Percentiles rank a stretch among this genome's conserved stretches.
Conservation (phyloP, 2,113 vertebrate species). For the Clarias macrocephalus region DNA sequence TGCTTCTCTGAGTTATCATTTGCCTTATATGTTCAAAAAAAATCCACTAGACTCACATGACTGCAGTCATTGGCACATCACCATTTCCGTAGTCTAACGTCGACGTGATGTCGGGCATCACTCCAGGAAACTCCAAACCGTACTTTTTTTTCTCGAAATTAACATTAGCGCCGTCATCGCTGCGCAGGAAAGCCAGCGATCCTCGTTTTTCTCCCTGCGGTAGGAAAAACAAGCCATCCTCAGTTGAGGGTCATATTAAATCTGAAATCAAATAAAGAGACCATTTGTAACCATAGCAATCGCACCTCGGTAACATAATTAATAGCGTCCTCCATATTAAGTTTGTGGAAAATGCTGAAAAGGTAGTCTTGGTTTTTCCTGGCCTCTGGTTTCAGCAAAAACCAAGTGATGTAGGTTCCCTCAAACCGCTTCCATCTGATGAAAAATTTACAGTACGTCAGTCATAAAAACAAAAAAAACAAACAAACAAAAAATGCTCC, state of each 20-base stretch:
- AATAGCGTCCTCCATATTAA: conserved; percentile 94
- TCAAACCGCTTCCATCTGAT: conserved; percentile 92
- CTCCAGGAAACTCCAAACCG: conserved; percentile 76
- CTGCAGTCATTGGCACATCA: background rate
- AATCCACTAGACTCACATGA: conserved; percentile 54
- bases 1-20: background rate
- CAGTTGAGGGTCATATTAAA: background rate
- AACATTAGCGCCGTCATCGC: conserved; percentile 78
- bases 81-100: conserved; percentile 52
- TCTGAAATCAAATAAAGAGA: background rate
- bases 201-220: conserved; percentile 87
- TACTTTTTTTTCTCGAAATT: conserved; percentile 83
- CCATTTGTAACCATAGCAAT: background rate
- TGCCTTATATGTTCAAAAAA: background rate
- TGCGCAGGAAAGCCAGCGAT: conserved; percentile 89
- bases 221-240: background rate
- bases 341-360: conserved; percentile 89
- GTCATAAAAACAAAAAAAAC: background rate
- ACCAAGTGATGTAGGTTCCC: conserved; percentile 79
- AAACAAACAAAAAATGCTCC: background rate
- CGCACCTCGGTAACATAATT: conserved; percentile 90
- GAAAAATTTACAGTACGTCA: background rate
- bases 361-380: conserved; percentile 85
- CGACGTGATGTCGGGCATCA: conserved; percentile 77
- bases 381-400: conserved; percentile 86